Evolutionary conservation across 2,113 vertebrate genomes (phyloP), one percentile per base, ranked within the genome.

Genomic region (Orycteropus afer): DNA sequence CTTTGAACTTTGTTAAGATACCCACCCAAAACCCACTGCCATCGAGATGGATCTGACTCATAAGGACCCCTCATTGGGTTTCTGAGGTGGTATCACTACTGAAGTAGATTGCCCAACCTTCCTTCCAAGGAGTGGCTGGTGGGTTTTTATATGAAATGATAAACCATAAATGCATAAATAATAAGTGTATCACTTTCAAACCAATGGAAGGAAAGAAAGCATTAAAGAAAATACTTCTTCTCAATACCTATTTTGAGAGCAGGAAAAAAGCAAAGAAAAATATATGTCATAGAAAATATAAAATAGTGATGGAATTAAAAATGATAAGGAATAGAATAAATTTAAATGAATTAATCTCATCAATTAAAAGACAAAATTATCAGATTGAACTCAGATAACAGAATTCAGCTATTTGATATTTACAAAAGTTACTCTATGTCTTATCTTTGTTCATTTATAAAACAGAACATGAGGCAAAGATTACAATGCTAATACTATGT

Each of bases 151-250:
- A 92, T 90, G 29, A 69, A 96, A 91, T 18, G 5, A 2, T 57
- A 81, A 92, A 76, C 34, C 37, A 89, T 49, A 81, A 91, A 61
- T 49, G 5, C 7, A 82, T 73, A 74, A 32, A 69, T 37, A 89
- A 67, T 91, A 86, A 80, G 82, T 78, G 1, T 83, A 61, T 87
- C 47, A 80, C 87, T 96, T 57, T 55, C 47, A 79, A 90, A 55
- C 49, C 34, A 91, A 86, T 76, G 63, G 57, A 74, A 79, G 6
- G 11, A 83, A 92, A 90, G 57, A 69, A 47, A 93, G 11, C 90
- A 76, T 92, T 78, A 93, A 65, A 14, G 34, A 55, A 88, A 94
- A 74, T n/a, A 73, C 17, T 69, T 25, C n/a, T 74, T 2, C 80
- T 13, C 53, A 81, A 86, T 83, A 73, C 7, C 71, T 86, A 11